Evolutionary conservation across 2,888 invertebrate genomes (phyloP), one percentile per base, ranked within the genome.

Genomic region (Alloscopus bannaensis): DNA sequence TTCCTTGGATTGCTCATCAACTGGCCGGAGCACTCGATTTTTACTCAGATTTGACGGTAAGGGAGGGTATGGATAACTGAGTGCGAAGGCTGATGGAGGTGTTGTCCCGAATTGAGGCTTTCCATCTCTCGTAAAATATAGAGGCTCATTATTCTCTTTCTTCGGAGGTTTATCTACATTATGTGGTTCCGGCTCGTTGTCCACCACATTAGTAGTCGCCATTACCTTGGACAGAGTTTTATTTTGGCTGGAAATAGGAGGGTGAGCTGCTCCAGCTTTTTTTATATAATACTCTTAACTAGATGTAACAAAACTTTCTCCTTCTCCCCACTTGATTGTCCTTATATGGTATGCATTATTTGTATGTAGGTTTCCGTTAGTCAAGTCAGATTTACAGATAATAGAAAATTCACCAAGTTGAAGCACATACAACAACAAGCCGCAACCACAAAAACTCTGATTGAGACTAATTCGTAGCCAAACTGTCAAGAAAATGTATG

Each of bases 21-120:
- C 16, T 2, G 81, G 64, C 22, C 85, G 80, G 8, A 83, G 66
- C 1, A 85, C 85, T 76, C 75, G 57, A 20, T 84, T 84, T 78
- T 85, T 85, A 8, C 65, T 50, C 55, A 85, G 31, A 72, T 85
- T 83, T 18, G 84, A 83, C 2, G 85, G 80, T 22, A 75, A 47
- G 18, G 85, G 85, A 28, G 85, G 85, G 81, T 81, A 83, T 2
- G 85, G 84, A 36, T 82, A 80, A 28, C 68, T 75, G 26, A 69
- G 40, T 8, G 83, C 82, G 64, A 81, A 82, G 22, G 84, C 85
- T 20, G 83, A 57, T 11, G 84, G 84, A 24, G 66, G 42, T 16
- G 60, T 69, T 29, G 75, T 57, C 0, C 81, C 80, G 52, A 84
- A 76, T 16, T 76, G 69, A 2, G 70, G 45, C 29, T 60, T 64